Base-by-base conservation (phyloP, 2,797 vertebrate genomes). In the Synanceia verrucosa region DNA sequence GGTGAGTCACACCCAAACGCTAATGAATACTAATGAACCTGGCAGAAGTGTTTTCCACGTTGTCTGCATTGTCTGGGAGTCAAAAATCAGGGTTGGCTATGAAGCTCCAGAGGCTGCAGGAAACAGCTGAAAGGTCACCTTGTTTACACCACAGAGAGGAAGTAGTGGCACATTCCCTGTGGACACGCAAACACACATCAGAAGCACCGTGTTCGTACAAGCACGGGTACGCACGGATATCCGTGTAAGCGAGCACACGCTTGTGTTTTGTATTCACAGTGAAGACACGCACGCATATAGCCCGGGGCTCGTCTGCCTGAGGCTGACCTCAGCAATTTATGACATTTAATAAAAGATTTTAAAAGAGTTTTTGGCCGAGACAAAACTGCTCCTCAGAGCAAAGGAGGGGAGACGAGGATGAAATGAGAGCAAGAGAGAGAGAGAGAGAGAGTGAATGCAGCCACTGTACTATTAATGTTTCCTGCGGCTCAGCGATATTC, bases 1-100 rank as follows among this genome's bases (percentile, higher is more conserved):
- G 98, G 98, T 99, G 91, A 94, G 97, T 95, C 82, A 57, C 55
- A 46, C 26, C 39, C 47, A 1, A 14, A 55, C 56, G n/a, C n/a
- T n/a, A n/a, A n/a, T n/a, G n/a, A n/a, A n/a, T 60, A 31, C 64
- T 81, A 76, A 86, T 80, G 51, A 87, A 53, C 6, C 53, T 56
- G 12, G 16, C 57, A 56, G 73, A 19, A 46, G 26, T 28, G 7
- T 39, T 76, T 52, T 78, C 46, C 26, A 26, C 58, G 31, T 43
- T 37, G 52, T 57, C 59, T 50, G 59, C 50, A 12, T 83, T 55
- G n/a, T n/a, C n/a, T 58, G 23, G 31, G 50, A 67, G 68, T 57
- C 61, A 78, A 43, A 60, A 10, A n/a, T n/a, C n/a, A n/a, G 29
- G 16, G 73, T 33, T 16, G 47, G n/a, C 9, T n/a, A 36, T 39